Base-by-base conservation (phyloP, 1,140 invertebrate species). In the Bombus impatiens region DNA sequence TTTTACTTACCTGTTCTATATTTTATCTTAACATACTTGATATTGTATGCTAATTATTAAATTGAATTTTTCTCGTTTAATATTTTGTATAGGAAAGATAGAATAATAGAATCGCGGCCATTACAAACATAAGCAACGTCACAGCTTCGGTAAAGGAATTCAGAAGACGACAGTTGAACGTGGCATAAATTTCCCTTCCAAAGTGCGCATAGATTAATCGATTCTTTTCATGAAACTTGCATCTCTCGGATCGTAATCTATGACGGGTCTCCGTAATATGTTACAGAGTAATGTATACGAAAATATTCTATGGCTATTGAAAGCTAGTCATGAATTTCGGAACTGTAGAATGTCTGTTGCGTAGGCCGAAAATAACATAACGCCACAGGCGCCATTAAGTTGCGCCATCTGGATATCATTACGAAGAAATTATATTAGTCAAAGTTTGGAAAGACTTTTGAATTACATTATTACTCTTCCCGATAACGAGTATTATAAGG, bases 341-440 rank as follows among this genome's bases (percentile, higher is more conserved):
- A 62, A 78, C 4, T 88, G 85, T 88, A 88, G 87, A 88, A 88
- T 86, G 84, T 76, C 85, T 37, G 86, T 88, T 78, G 83, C 57
- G 84, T 85, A 82, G 74, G 62, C n/a, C 53, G 79, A 86, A 88
- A 82, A 88, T 86, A 86, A 86, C 59, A 83, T 86, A 53, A 86
- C 85, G 85, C 82, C 37, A 84, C 44, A n/a, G 91, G 90, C 92
- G 92, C 91, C 91, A 93, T 93, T 90, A 71, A 72, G 65, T 87
- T 80, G 89, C 92, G 92, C 92, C 92, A 93, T 93, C 92, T 93
- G 88, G 92, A 92, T 91, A 87, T 68, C 84, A 81, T 88, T 83
- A 85, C 37, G 77, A 91, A 86, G 91, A 92, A 93, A 91, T 91
- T 82, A 89, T 86, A 82, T 90, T 91, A 91, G 88, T 82, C 32